Conservation (phyloP, 2,797 vertebrate species). For the Sciurus carolinensis region DNA sequence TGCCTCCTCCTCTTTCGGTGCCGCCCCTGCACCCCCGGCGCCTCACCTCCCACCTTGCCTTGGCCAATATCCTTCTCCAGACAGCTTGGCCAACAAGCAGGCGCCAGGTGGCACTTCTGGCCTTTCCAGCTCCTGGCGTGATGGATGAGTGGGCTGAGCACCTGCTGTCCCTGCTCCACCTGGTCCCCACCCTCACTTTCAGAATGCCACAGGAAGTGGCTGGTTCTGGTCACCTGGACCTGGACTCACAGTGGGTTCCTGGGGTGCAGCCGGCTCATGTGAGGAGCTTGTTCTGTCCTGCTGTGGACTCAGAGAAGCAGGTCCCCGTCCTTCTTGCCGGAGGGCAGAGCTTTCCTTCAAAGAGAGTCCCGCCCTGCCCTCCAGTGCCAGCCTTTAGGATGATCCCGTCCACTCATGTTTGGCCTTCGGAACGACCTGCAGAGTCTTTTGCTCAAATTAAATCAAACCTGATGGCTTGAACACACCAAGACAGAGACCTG, state of each 20-base stretch:
- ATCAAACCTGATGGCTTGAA: neutral
- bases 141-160: neutral
- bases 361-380: neutral
- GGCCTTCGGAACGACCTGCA: neutral
- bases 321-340: neutral
- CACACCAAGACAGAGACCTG: neutral
- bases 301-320: neutral
- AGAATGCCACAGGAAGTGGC: rapidly evolving
- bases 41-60: neutral
- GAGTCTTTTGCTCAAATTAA: neutral
- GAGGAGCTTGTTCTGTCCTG: neutral
- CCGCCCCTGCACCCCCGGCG: no score
- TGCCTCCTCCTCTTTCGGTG: neutral
- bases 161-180: neutral
- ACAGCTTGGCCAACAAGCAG: neutral
- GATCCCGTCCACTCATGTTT: neutral
- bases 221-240: neutral
- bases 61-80: neutral
- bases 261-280: rapidly evolving
- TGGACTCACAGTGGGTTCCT: neutral
- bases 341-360: neutral
- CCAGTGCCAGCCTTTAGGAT: neutral
- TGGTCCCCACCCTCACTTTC: neutral
- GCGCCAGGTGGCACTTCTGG: neutral
- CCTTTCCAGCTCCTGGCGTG: neutral